phyloP scores from a whole-genome alignment of 2,888 invertebrate species.

The Netelia fuscicornis region DNA sequence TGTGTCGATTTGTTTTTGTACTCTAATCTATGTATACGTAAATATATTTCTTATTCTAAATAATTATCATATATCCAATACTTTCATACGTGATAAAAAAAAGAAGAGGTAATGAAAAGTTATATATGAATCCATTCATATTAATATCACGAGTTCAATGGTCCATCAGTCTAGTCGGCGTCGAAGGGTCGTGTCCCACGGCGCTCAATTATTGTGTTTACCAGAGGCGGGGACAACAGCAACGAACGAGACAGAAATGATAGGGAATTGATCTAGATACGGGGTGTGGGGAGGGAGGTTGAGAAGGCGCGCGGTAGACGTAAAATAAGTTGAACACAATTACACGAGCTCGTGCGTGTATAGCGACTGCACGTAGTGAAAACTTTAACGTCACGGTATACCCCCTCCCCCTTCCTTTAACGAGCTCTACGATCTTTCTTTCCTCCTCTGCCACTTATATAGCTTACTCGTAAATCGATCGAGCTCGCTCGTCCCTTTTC shows the following conservation, averaged over 20 bases:
- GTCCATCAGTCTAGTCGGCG: conserved; percentile 24
- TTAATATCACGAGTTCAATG: conserved; percentile 59
- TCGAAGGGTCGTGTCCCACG: conserved; percentile 43
- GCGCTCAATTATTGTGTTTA: conserved; percentile 52
- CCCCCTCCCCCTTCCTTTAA: conserved; percentile 18
- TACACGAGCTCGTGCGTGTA: background rate
- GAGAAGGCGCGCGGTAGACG: conserved; percentile 2
- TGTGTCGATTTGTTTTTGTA: too few species aligned
- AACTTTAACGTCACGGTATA: conserved; percentile 44
- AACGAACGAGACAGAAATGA: conserved; percentile 34
- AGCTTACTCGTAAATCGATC: conserved; percentile 41
- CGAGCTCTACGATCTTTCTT: conserved; percentile 39
- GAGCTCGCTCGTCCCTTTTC: conserved; percentile 13
- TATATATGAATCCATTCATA: conserved; percentile 48
- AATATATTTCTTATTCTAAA: too few species aligned
- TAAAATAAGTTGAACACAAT: conserved; percentile 34
- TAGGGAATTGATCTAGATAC: conserved; percentile 9
- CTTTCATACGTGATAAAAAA: background rate
- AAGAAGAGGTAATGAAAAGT: conserved; percentile 3
- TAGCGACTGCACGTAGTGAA: conserved; percentile 21
- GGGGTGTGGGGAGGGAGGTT: background rate
- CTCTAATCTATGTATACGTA: too few species aligned
- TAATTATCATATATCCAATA: too few species aligned
- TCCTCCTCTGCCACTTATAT: background rate
- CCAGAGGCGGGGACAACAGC: background rate